Evolutionary conservation across 2,113 vertebrate species (phyloP), one percentile per base, ranked within the genome.

Genomic region (Phalacrocorax brasilianus): DNA sequence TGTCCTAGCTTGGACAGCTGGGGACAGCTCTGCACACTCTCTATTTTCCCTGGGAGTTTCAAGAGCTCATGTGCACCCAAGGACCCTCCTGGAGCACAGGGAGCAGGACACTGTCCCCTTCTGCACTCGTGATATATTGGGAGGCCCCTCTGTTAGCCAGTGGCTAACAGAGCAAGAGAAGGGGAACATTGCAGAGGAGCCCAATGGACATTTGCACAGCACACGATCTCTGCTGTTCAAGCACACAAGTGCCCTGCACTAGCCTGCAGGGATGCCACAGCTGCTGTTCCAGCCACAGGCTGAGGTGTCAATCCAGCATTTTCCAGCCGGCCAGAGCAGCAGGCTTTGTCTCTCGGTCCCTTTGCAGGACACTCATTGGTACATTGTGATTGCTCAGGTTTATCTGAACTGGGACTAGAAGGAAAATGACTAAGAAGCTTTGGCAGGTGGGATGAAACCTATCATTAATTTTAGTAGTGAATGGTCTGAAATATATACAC

Each of bases 351-450:
- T 73, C 21, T 44, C 8, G 2, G 27, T 18, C 50, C 85, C 20
- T 40, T 3, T 38, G 63, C 85, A 80, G 74, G 74, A 88, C 66
- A 12, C 40, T 70, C 72, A 4, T 45, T 52, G 45, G 18, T 16
- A 24, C 0, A 0, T 2, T 67, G 73, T 11, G 40, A 26, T 27
- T 23, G 45, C 59, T 94, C 71, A 93, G 47, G 42, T 44, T 44
- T 38, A 26, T 82, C 73, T 55, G 61, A 93, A 66, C 83, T 2
- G 1, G 32, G 53, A 27, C 53, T 78, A 33, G 53, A 67, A 78
- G 38, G 56, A 75, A 93, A 93, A 94, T 66, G 8, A 79, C 66
- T 87, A 65, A 85, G 89, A 50, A 82, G 76, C 76, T 80, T 85
- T 77, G 74, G 80, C 74, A 91, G 88, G 86, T 49, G 49, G 35